Conservation (phyloP, 64 coral and sea anemone species). For the Dendrophyllia cribrosa region DNA sequence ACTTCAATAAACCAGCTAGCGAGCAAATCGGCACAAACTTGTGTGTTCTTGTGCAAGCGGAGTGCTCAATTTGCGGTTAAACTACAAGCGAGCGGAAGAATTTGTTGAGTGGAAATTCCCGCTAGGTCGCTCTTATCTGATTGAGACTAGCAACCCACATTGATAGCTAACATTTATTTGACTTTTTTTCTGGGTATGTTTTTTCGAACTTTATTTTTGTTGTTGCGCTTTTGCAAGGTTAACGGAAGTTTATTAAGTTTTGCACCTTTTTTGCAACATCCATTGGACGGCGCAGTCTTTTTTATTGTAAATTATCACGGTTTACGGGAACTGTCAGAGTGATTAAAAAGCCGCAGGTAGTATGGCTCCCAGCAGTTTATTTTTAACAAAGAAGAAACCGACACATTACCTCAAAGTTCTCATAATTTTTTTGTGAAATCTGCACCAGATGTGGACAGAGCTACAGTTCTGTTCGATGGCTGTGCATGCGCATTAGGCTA, state of each 20-base stretch:
- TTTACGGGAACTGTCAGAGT: conserved; percentile 35
- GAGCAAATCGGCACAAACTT: too few relatives aligned
- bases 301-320: background rate
- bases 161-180: background rate
- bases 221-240: background rate
- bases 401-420: conserved; percentile 28
- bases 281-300: background rate
- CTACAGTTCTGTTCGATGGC: background rate
- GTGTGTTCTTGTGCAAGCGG: too few relatives aligned
- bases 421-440: conserved; percentile 17
- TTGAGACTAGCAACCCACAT: background rate
- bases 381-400: conserved; percentile 45
- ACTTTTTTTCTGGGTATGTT: background rate
- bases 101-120: conserved; percentile 36
- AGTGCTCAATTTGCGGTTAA: background rate
- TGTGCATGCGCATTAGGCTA: background rate
- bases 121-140: conserved; percentile 26
- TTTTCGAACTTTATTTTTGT: background rate
- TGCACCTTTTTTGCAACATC: background rate
- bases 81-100: background rate
- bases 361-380: conserved; percentile 42
- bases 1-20: too few relatives aligned
- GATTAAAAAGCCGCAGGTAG: conserved; percentile 34
- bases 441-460: conserved; percentile 7
- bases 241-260: background rate